Conservation (phyloP, 2,888 invertebrate genomes). For the Schizotus pectinicornis region DNA sequence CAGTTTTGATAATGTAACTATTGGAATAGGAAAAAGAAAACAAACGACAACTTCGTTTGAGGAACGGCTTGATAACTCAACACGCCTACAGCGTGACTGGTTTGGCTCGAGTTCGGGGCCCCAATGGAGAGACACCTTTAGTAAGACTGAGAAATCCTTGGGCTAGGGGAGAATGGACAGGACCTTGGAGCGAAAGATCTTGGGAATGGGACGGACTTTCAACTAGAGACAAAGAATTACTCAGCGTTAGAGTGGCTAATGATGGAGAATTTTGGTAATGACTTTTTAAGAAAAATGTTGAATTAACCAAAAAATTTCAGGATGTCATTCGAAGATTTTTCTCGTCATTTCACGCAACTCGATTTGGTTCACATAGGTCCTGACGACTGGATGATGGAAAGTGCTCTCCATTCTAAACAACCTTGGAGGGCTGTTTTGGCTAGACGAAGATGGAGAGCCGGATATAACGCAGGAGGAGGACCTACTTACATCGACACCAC, state of each 20-base stretch:
- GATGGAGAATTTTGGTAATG: slow-evolving; percentile 74
- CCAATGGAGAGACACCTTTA: slow-evolving; percentile 65
- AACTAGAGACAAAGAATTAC: slow-evolving; percentile 67
- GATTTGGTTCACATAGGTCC: slow-evolving; percentile 79
- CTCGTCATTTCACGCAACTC: slow-evolving; percentile 68
- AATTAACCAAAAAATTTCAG: slow-evolving; percentile 54
- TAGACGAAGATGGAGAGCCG: slow-evolving; percentile 69
- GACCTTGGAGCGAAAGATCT: slow-evolving; percentile 73
- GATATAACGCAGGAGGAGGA: slow-evolving; percentile 76
- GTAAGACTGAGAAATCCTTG: slow-evolving; percentile 71
- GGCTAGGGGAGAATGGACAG: slow-evolving; percentile 73
- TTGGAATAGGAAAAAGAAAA: slow-evolving; percentile 61
- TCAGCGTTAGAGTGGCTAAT: slow-evolving; percentile 67
- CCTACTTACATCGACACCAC: slow-evolving; percentile 69
- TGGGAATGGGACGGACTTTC: slow-evolving; percentile 74
- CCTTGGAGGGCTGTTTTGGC: slow-evolving; percentile 76
- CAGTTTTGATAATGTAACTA: slow-evolving; percentile 25
- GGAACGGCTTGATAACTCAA: slow-evolving; percentile 70
- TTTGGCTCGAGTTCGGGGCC: slow-evolving; percentile 69
- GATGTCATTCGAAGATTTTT: slow-evolving; percentile 75
- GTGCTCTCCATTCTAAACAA: slow-evolving; percentile 69
- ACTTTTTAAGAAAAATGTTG: neutral
- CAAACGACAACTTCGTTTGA: slow-evolving; percentile 63
- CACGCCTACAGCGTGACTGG: slow-evolving; percentile 76
- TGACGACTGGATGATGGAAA: slow-evolving; percentile 76